Evolutionary conservation across 2,888 invertebrate genomes (phyloP).

Genomic region (Thysanoteuthis rhombus): DNA sequence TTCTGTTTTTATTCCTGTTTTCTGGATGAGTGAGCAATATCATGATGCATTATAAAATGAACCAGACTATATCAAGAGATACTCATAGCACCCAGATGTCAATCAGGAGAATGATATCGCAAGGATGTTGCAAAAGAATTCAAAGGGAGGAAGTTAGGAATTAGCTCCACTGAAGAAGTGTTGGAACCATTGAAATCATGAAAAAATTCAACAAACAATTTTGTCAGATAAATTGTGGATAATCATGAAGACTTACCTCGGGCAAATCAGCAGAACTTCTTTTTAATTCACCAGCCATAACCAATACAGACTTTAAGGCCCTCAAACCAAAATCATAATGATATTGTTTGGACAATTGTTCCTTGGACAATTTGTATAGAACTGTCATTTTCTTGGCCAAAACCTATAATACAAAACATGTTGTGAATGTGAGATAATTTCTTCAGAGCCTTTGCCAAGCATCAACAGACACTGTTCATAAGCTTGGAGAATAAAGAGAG

Average conservation of each 20-base stretch:
- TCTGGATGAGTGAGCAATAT: too few relatives aligned
- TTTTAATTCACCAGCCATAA: conserved; percentile 90
- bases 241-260: conserved; percentile 70
- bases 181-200: not conserved
- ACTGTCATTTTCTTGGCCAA: conserved; percentile 94
- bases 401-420: conserved; percentile 68
- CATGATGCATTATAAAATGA: too few relatives aligned
- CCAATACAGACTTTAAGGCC: conserved; percentile 88
- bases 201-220: not conserved
- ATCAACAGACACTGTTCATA: too few relatives aligned
- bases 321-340: conserved; percentile 94
- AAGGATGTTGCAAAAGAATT: too few relatives aligned
- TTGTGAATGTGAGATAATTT: not conserved
- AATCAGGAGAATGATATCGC: too few relatives aligned
- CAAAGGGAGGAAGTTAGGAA: too few relatives aligned
- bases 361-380: conserved; percentile 84
- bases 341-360: conserved; percentile 89
- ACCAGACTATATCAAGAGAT: too few relatives aligned
- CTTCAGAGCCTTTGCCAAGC: too few relatives aligned
- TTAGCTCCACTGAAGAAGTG: not conserved
- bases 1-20: too few relatives aligned
- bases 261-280: conserved; percentile 81
- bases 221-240: not conserved
- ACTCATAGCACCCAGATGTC: too few relatives aligned
- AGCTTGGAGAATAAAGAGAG: not conserved